phyloP scores from a whole-genome alignment of 2,888 invertebrate species.

The Standfussiana lucernea region DNA sequence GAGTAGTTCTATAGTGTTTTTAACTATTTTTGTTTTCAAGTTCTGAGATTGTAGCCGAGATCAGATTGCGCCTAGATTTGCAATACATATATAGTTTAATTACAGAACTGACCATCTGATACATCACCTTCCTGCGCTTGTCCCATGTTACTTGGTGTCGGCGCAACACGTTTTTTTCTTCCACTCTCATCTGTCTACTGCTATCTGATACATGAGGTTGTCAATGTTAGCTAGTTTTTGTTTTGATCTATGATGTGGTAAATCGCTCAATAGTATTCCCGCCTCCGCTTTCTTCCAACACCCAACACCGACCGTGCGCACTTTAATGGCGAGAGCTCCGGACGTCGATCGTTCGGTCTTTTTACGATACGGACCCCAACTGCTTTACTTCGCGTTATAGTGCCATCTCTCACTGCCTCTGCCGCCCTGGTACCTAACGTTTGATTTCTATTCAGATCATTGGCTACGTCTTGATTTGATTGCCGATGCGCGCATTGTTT shows the following conservation, averaged over 20 bases:
- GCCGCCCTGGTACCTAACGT: conserved; percentile 61
- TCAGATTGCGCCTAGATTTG: neutral
- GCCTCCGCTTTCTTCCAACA: conserved; percentile 22
- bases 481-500: conserved; percentile 45
- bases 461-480: conserved; percentile 61
- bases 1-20: no score
- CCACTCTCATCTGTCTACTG: no score
- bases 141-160: no score
- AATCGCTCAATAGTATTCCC: neutral
- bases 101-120: neutral
- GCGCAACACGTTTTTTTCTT: no score
- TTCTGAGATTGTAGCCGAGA: neutral
- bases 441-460: conserved; percentile 65
- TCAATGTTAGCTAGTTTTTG: neutral
- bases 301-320: conserved; percentile 70
- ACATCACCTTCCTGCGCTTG: no score
- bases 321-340: conserved; percentile 75
- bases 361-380: conserved; percentile 75
- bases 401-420: conserved; percentile 64
- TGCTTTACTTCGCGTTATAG: conserved; percentile 67
- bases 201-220: neutral
- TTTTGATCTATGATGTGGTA: neutral
- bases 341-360: conserved; percentile 72
- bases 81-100: neutral
- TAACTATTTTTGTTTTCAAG: no score